Evolutionary conservation across 2,113 vertebrate genomes (phyloP), one percentile per base, ranked within the genome.

Genomic region (Acrocephalus arundinaceus): DNA sequence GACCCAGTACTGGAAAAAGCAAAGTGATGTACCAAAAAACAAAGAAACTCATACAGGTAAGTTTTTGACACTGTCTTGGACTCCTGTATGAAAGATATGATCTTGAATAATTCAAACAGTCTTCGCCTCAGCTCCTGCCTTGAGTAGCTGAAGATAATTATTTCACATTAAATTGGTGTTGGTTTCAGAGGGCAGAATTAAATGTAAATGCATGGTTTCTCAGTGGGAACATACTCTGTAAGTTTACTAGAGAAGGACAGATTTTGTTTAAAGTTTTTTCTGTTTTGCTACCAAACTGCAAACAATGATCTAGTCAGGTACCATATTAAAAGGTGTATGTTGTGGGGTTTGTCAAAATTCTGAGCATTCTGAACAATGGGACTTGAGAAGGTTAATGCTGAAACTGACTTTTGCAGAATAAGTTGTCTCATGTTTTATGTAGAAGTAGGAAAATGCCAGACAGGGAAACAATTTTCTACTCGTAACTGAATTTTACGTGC

Each of bases 31-130:
- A 65, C 98, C 99, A 71, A 99, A 99, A 97, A 99, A 98, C 97
- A 99, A 99, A 91, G 99, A 99, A 98, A 99, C 99, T 4, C 99
- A 99, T 85, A 99, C 99, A 96, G 99, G 99, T 99, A 91, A 96
- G 93, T 25, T 82, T 75, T 35, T 45, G 81, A 41, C 35, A 54
- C 22, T 65, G 12, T 43, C 39, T 31, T 79, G 33, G 51, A n/a
- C 35, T 55, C 62, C 72, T 61, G 2, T 67, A 49, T 61, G 71
- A 71, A 59, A 52, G 31, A n/a, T 71, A 30, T 0, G 0, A 13
- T 80, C 21, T 54, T 45, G 8, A 84, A 21, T 86, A 72, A 54
- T 93, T 84, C 59, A 46, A 80, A 45, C 24, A 71, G 33, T 71
- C 37, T 52, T 89, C 1, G 7, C 6, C 15, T 79, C 71, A 76